phyloP scores from a whole-genome alignment of 1,140 invertebrate species.

The Pachypeltis micranthus region DNA sequence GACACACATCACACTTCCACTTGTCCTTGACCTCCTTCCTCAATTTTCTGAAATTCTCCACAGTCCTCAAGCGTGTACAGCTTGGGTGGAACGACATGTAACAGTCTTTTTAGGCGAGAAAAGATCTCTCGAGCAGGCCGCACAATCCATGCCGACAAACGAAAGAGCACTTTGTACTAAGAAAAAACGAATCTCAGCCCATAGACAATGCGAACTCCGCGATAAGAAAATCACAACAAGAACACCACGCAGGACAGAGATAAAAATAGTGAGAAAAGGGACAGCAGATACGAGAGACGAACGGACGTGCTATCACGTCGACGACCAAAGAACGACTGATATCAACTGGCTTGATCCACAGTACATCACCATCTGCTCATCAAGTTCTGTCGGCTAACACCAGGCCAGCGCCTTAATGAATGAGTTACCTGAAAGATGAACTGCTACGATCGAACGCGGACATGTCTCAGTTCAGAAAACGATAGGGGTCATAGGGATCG shows the following conservation, averaged over 20 bases:
- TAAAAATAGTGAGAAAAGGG: neutral
- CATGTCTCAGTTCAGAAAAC: too few relatives aligned
- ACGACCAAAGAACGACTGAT: neutral
- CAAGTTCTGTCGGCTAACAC: too few relatives aligned
- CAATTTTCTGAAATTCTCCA: neutral
- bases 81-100: neutral
- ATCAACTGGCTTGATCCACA: too few relatives aligned
- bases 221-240: neutral
- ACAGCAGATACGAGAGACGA: neutral
- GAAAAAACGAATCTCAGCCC: neutral
- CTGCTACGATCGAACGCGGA: too few relatives aligned
- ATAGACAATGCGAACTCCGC: neutral
- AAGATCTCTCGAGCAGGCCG: neutral
- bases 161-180: neutral
- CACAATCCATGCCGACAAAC: neutral
- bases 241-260: neutral
- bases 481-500: too few relatives aligned
- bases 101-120: neutral
- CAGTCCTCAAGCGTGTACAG: too few relatives aligned
- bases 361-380: too few relatives aligned
- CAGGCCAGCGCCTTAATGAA: too few relatives aligned
- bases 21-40: neutral
- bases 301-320: neutral
- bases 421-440: too few relatives aligned
- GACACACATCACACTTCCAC: neutral